Evolutionary conservation across 2,888 invertebrate genomes (phyloP), one percentile per base, ranked within the genome.

Genomic region (Drosophila multiciliata): DNA sequence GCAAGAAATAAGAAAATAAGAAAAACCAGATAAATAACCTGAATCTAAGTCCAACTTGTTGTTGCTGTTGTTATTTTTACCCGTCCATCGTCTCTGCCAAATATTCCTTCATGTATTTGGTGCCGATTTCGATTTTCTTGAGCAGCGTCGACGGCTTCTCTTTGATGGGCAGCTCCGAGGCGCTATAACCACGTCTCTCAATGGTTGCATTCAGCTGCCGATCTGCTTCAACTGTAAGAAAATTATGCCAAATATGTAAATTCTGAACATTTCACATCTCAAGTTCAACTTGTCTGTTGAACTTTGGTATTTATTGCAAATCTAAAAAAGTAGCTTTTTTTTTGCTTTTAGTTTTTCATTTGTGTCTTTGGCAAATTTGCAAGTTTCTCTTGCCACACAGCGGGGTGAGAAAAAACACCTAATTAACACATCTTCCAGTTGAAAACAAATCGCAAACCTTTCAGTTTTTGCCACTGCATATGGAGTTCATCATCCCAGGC

Each of bases 111-210:
- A 93, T 91, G 64, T 91, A 92, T 69, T 87, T 91, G 12, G 92
- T 91, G 63, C 92, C 93, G 42, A 92, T 91, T 82, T 92, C 93
- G 58, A 93, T 92, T 85, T 92, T 92, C 79, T 91, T 91, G n/a
- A 93, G 83, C 70, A 93, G 81, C 17, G 92, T 90, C 48, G 93
- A 93, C 60, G 93, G 93, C 75, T 92, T 93, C 76, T 93, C 92
- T 66, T 91, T 91, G 55, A 89, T 87, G 9, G 91, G 79, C 53
- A 90, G 71, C 55, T 92, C 90, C 11, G 90, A 85, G 36, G 90
- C 77, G 72, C 92, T 92, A 49, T 93, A 92, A 63, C 92, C 92
- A 48, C 93, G 91, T 61, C 87, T 87, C 61, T 91, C 89, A 29
- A 92, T 74, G 1, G 91, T 92, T 11, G 91, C 83, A 50, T 91